Conservation (phyloP, 2,888 invertebrate species). For the Barypeithes pellucidus region DNA sequence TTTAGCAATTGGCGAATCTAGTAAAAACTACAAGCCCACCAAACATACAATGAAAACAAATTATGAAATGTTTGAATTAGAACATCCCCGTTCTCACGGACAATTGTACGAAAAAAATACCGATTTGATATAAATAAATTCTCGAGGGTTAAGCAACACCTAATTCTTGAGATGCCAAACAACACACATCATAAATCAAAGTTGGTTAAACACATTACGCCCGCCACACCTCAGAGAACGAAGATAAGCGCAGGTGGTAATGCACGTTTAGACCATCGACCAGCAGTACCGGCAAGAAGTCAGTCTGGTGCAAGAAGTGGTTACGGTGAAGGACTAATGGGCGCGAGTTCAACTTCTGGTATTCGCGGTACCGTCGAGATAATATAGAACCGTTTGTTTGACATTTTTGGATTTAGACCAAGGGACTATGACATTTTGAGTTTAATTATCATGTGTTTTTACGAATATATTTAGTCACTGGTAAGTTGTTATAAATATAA, state of each 20-base stretch:
- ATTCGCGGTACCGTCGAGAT: constrained; percentile 28
- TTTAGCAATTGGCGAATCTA: too few relatives aligned
- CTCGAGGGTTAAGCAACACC: constrained; percentile 19
- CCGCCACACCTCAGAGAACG: constrained; percentile 46
- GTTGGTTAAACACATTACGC: constrained; percentile 22
- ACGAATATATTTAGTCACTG: not conserved
- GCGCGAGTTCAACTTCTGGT: constrained; percentile 36
- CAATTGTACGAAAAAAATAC: too few relatives aligned
- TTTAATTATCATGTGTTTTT: not conserved
- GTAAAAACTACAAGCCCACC: too few relatives aligned
- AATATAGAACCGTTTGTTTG: not conserved
- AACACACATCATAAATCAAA: constrained; percentile 47
- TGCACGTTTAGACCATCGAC: constrained; percentile 49
- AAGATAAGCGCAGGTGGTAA: constrained; percentile 53
- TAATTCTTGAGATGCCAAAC: constrained; percentile 36
- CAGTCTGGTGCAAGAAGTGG: constrained; percentile 58
- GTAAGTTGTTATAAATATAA: not conserved
- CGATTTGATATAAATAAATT: too few relatives aligned
- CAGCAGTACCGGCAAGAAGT: constrained; percentile 47
- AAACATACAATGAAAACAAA: too few relatives aligned
- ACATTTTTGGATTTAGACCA: constrained; percentile 13
- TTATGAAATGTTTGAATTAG: too few relatives aligned
- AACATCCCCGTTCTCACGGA: too few relatives aligned
- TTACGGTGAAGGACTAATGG: constrained; percentile 41
- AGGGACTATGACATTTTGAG: not conserved